Evolutionary conservation across 1,140 invertebrate species (phyloP), one percentile per base, ranked within the genome.

Genomic region (Ips nitidus): DNA sequence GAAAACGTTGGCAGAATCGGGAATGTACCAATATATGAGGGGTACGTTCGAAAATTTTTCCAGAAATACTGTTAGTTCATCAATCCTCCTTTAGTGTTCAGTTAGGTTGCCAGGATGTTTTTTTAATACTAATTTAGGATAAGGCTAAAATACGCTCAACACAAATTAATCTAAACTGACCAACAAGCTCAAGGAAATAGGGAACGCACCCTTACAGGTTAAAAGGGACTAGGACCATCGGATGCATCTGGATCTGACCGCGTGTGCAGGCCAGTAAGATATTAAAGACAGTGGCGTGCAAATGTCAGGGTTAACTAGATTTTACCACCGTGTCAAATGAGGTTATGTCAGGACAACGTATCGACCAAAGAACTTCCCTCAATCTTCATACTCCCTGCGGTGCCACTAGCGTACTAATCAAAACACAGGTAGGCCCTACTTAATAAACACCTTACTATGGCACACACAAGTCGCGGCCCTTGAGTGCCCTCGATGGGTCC

Each of bases 161-260:
- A 47, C 4, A 47, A 47, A 5, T 47, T 22, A 22, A 22, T 22
- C 22, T 22, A 22, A 22, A 22, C 22, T 22, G 22, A 22, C 22
- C 45, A 47, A n/a, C 1, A 47, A 5, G 4, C 4, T 47, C 45
- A 47, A 47, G 4, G 45, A 47, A 47, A 47, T 47, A 47, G 4
- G 4, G 45, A n/a, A 47, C 39, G 22, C 40, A n/a, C 41, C 45
- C 4, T 52, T 52, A 36, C 53, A 58, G 52, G 43, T 57, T 22
- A 22, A 22, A 22, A 22, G 22, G 22, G 22, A 22, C 22, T 22
- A 22, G 22, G 65, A 65, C 42, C 68, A 66, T 70, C 59, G 37
- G 65, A 58, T 73, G 68, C 72, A 71, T 66, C 74, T 73, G 75
- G 76, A 76, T 75, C 73, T 76, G 77, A 76, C 77, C 77, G 75